Base-by-base conservation (phyloP, 2,113 vertebrate species). In the Candoia aspera region DNA sequence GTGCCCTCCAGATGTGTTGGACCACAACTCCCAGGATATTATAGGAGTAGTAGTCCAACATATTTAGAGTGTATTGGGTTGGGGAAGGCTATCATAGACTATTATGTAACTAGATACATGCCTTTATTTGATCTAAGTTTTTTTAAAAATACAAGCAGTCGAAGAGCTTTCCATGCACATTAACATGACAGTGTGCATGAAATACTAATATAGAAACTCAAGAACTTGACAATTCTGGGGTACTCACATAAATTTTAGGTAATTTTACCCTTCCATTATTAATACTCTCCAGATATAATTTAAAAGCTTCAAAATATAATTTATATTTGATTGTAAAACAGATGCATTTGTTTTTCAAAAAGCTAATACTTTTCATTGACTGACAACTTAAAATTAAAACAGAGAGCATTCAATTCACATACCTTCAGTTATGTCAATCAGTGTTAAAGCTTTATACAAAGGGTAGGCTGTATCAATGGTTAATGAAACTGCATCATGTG, bases 111-210 rank as follows among this genome's bases (percentile, higher is more conserved):
- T 87, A 9, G 23, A 87, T 11, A 91, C 10, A 49, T 23, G 64
- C 33, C 68, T 91, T 90, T 64, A 91, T 91, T 91, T 86, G 60
- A 46, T 79, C 29, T 49, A 79, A 42, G 19, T 17, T 17, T 23
- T 88, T 88, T 60, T 19, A 26, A 29, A 83, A 79, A 79, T 79
- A 60, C 46, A 13, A 60, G 53, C 17, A 83, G 55, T 11, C 8
- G 49, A 46, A 23, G 57, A 49, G 42, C 42, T 54, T 89, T 53
- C 86, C 73, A 84, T 19, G 24, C 29, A 91, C 64, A 58, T 12
- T 55, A 60, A 59, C 26, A 54, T 33, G 29, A n/a, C 46, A 19
- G 37, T 42, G 13, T 19, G 46, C 46, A 58, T 26, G 55, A 88
- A 33, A 83, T n/a, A 88, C 13, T 79, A 79, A 88, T 21, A 84